Conservation (phyloP, 2,888 invertebrate genomes). For the Eurois occulta region DNA sequence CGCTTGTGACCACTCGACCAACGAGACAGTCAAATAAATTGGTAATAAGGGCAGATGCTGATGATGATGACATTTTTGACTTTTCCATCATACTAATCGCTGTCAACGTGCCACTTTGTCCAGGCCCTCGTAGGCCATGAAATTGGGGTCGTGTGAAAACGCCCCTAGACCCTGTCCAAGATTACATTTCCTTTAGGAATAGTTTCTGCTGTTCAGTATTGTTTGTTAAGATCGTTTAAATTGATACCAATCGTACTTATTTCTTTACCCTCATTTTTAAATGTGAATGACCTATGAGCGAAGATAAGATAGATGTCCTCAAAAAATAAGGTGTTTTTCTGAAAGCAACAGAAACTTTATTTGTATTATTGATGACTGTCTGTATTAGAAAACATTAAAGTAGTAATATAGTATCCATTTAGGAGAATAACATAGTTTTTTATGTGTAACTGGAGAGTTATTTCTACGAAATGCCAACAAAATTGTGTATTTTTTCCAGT, state of each 20-base stretch:
- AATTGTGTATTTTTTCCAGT: background rate
- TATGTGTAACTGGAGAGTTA: constrained; percentile 6
- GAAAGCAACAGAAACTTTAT: background rate
- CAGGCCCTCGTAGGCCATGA: background rate
- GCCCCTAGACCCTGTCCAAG: background rate
- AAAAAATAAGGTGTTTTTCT: constrained; percentile 9
- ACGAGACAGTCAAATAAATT: background rate
- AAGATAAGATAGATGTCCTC: background rate
- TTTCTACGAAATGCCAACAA: constrained; percentile 1
- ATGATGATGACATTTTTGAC: background rate
- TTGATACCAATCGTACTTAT: constrained; percentile 24
- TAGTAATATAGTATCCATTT: constrained; percentile 2
- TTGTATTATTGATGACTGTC: background rate
- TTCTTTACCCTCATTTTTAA: constrained; percentile 5
- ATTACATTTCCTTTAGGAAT: background rate
- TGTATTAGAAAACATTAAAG: constrained; percentile 13
- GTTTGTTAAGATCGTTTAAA: constrained; percentile 23
- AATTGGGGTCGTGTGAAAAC: constrained; percentile 15
- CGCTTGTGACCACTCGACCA: too few species aligned
- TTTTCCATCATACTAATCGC: background rate
- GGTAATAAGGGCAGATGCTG: background rate
- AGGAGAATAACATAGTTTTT: background rate
- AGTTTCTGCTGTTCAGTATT: constrained; percentile 7
- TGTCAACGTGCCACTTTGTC: background rate
- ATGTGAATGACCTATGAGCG: background rate